Evolutionary conservation across 23 tunicate species (phyloP), one percentile per base, ranked within the genome.

Genomic region (Oikopleura vanhoeffeni): DNA sequence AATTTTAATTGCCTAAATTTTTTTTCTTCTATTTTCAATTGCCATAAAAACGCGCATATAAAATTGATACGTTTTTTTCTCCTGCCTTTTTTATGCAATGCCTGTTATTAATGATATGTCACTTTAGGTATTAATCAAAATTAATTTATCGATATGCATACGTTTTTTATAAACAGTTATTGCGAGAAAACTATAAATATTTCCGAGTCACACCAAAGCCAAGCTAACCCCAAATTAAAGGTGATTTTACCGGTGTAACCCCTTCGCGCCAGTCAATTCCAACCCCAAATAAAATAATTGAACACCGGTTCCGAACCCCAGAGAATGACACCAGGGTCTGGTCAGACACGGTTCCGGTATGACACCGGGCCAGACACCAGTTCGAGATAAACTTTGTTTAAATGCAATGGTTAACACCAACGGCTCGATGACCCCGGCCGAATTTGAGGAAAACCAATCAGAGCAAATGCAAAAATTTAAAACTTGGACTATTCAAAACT

Each of bases 281-380:
- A 67, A 95, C 99, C 1, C 99, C 99, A 41, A 95, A 95, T 76
- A 90, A 90, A 1, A 88, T 95, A 34, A 85, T 93, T 41, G 83
- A 88, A 4, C 90, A 96, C 1, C 97, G 92, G 39, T 92, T 89
- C 67, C 85, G 90, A 76, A 87, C 39, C 41, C 83, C 87, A 32
- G 88, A n/a, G 83, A 40, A 57, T 84, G 67, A 94, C 94, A 2
- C 97, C 97, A 8, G 95, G 90, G n/a, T 13, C 98, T 90, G 1
- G 85, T 85, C 40, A 40, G 89, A 40, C 58, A 76, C 36, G 39
- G 84, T 0, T n/a, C n/a, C n/a, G 41, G 41, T 35, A n/a, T 76
- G 57, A 90, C 98, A 49, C 89, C 98, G 40, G 98, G 98, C 28
- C 83, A 76, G 64, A 95, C 99, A 35, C 96, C 99, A 1, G 86